Evolutionary conservation across 1,140 invertebrate species (phyloP), one percentile per base, ranked within the genome.

Genomic region (Kradibia gibbosae): DNA sequence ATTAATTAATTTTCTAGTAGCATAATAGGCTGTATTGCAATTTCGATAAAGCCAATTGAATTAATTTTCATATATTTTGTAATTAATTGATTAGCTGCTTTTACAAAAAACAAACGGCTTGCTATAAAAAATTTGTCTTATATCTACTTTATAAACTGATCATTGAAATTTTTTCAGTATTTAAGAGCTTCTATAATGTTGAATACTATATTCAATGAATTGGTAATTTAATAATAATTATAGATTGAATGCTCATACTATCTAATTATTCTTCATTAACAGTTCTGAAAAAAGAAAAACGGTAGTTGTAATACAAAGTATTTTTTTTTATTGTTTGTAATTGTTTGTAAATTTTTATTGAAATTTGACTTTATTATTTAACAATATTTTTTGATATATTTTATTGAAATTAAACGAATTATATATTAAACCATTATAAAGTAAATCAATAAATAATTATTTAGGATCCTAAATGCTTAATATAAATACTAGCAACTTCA

Each of bases 1-100:
- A 71, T 57, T 71, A 71, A 79, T 79, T 79, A 71, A 71, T 71
- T 71, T 71, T 28, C 10, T 31, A 10, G 57, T 10, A 28, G 25
- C 60, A 62, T 34, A 62, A 31, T 62, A 34, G 34, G 60, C 60
- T 62, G 31, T 62, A 34, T 62, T 62, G 15, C 11, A 62, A 62
- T 62, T 62, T 70, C 65, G 28, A 70, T 70, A 42, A 22, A 62
- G 31, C 31, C 48, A 50, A 53, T 73, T 73, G 3, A 34, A 73
- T 73, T 48, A 50, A 53, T 55, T 34, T 22, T 5, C 45, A 55
- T 20, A 53, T 10, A 73, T 73, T 73, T 31, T 50, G 22, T 55
- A 73, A 73, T 73, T 73, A 53, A 73, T 73, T 55, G 22, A 34
- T n/a, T 20, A 31, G 25, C 20, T 72, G 20, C 42, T 28, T 48